phyloP scores from a whole-genome alignment of 2,888 invertebrate species.

The Eugnorisma glareosa region DNA sequence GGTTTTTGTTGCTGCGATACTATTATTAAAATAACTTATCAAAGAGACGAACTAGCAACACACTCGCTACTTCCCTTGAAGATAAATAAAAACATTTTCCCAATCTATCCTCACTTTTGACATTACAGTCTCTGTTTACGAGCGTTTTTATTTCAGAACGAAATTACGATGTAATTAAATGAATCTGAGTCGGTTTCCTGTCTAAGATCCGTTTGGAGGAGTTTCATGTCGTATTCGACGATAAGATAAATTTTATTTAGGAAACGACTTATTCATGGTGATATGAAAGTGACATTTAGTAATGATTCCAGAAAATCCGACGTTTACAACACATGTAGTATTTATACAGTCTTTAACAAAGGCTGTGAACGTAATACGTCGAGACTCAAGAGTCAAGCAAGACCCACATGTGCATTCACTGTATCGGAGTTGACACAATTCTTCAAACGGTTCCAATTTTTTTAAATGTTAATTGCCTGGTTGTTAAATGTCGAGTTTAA shows the following conservation, averaged over 20 bases:
- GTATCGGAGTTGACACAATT: constrained; percentile 62
- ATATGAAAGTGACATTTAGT: constrained; percentile 38
- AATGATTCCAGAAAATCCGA: constrained; percentile 33
- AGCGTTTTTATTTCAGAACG: constrained; percentile 62
- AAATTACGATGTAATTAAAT: constrained; percentile 73
- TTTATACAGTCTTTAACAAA: constrained; percentile 33
- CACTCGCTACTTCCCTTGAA: constrained; percentile 42
- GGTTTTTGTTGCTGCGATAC: constrained; percentile 6
- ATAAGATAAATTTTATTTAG: constrained; percentile 52
- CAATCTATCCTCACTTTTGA: constrained; percentile 54
- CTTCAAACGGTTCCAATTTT: constrained; percentile 60
- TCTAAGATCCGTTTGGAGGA: constrained; percentile 56
- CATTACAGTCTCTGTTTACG: constrained; percentile 61
- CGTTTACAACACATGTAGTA: constrained; percentile 27
- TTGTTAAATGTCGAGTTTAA: constrained; percentile 68
- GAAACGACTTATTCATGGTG: constrained; percentile 41
- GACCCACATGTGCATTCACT: constrained; percentile 43
- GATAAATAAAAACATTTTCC: constrained; percentile 44
- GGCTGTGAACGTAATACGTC: constrained; percentile 34
- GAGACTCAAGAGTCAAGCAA: constrained; percentile 18
- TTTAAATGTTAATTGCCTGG: constrained; percentile 60
- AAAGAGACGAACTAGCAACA: constrained; percentile 17
- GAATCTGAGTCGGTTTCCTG: constrained; percentile 71
- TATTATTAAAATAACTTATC: constrained; percentile 38
- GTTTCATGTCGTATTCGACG: constrained; percentile 39